Conservation (phyloP, 2,888 invertebrate genomes). For the Caenorhabditis sp. region DNA sequence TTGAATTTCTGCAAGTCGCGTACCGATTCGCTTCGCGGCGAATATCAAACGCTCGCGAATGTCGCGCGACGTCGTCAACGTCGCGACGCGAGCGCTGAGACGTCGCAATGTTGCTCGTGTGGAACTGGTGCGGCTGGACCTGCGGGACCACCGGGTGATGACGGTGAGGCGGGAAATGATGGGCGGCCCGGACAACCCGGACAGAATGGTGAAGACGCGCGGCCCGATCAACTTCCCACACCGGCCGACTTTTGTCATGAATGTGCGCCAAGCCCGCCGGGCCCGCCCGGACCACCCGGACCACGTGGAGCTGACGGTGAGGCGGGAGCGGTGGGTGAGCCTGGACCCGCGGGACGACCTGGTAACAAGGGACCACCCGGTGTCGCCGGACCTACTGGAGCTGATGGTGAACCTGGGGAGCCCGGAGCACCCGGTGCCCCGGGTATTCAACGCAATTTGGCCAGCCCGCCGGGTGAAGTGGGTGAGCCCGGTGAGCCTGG, state of each 20-base stretch:
- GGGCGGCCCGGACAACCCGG: slow-evolving; percentile 46
- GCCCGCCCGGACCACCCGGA: slow-evolving; percentile 44
- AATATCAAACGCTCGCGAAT: slow-evolving; percentile 50
- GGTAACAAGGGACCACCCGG: slow-evolving; percentile 46
- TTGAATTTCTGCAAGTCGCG: slow-evolving; percentile 66
- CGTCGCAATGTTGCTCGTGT: slow-evolving; percentile 51
- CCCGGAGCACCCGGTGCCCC: slow-evolving; percentile 38
- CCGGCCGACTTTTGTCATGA: slow-evolving; percentile 52
- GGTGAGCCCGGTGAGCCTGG: slow-evolving; percentile 50
- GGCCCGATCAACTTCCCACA: slow-evolving; percentile 27
- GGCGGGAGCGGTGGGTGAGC: slow-evolving; percentile 41
- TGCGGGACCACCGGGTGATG: slow-evolving; percentile 44
- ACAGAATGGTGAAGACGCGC: slow-evolving; percentile 38
- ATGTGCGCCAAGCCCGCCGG: slow-evolving; percentile 43
- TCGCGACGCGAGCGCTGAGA: slow-evolving; percentile 24
- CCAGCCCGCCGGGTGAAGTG: slow-evolving; percentile 45
- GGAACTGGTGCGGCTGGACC: slow-evolving; percentile 53
- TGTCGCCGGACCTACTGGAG: slow-evolving; percentile 35
- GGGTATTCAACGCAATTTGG: slow-evolving; percentile 36
- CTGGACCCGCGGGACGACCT: slow-evolving; percentile 42
- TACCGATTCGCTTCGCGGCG: slow-evolving; percentile 60
- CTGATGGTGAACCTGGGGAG: slow-evolving; percentile 44
- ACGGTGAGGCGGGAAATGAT: slow-evolving; percentile 36
- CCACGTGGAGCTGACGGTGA: slow-evolving; percentile 43
- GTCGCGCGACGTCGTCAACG: slow-evolving; percentile 31